Evolutionary conservation across 2,113 vertebrate species (phyloP).

Genomic region (Halcyon malimbica): DNA sequence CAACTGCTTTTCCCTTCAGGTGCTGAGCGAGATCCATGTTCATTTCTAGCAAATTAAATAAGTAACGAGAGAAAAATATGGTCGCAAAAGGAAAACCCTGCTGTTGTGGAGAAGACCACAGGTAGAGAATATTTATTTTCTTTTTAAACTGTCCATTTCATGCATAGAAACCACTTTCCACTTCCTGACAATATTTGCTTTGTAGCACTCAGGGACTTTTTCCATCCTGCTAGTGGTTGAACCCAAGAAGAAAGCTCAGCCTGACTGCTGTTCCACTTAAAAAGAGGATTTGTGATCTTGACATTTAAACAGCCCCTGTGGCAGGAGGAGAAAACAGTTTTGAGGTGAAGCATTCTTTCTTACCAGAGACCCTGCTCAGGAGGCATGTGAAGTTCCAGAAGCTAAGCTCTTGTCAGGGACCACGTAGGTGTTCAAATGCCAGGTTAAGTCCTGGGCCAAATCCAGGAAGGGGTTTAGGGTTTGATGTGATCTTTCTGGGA

Average conservation of each 20-base stretch:
- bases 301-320: neutral
- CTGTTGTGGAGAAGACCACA: neutral
- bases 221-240: neutral
- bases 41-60: neutral
- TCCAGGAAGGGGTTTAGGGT: neutral
- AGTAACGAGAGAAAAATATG: neutral
- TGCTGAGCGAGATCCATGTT: neutral
- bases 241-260: neutral
- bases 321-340: neutral
- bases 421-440: rapidly evolving
- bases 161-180: neutral
- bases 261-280: neutral
- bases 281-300: neutral
- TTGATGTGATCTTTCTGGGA: neutral
- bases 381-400: neutral
- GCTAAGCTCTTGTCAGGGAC: neutral
- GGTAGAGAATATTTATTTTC: neutral
- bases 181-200: neutral
- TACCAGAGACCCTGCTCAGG: neutral
- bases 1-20: neutral
- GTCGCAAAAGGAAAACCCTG: neutral
- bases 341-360: neutral
- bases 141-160: neutral
- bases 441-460: neutral
- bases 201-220: neutral